A percentile compares a stretch with the other conserved stretches of the same genome.
These are phyloP conservation scores for Cecropterus lyciades DNA, from an alignment of 1,140 invertebrate species.

Conservation along the genomic window DNA sequence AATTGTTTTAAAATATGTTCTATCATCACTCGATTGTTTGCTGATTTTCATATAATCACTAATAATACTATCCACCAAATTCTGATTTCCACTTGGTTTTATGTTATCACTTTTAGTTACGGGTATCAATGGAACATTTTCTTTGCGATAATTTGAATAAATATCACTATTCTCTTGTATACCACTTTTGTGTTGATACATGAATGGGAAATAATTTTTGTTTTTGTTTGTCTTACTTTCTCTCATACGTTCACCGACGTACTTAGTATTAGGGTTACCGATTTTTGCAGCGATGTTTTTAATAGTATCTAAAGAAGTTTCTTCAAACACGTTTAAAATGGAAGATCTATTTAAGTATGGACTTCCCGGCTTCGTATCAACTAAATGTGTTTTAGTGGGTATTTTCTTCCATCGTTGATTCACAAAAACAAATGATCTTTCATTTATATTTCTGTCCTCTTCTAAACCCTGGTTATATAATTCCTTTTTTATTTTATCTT, in stretches of 20 bases:
- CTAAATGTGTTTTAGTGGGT: neutral
- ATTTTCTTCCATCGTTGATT: conserved; percentile 28
- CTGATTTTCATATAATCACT: neutral
- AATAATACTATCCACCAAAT: no score
- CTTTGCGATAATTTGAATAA: neutral
- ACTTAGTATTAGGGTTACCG: no score
- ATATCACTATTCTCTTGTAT: neutral
- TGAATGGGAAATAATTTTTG: neutral
- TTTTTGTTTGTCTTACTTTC: neutral
- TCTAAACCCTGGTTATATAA: conserved; percentile 15
- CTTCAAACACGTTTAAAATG: neutral
- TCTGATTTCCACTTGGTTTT: neutral
- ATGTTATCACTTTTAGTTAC: neutral
- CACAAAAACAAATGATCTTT: conserved; percentile 39
- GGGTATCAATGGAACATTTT: neutral
- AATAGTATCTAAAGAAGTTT: no score
- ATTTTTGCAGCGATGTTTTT: no score
- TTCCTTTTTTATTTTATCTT: conserved; percentile 6
- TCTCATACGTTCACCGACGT: neutral
- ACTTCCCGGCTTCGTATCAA: neutral
- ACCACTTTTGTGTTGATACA: neutral
- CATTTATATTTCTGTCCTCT: conserved; percentile 38
- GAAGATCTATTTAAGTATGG: neutral
- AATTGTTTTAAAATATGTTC: neutral
- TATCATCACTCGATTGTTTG: neutral